A percentile compares a stretch with the other conserved stretches of the same genome.
phyloP scores from a whole-genome alignment of 2,113 vertebrate species.

The Thamnaconus septentrionalis region DNA sequence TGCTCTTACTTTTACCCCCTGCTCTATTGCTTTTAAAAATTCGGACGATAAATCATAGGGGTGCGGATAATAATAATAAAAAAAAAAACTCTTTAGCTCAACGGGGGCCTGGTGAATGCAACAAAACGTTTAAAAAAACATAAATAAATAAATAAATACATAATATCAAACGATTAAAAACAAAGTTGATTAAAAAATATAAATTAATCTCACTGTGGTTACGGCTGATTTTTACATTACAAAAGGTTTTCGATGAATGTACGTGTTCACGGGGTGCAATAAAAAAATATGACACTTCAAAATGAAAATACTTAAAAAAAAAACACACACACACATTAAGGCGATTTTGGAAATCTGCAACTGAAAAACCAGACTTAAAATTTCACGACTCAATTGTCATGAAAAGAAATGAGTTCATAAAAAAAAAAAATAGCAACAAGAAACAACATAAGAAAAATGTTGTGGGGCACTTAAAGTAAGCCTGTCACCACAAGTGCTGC shows the following conservation, averaged over 20 bases:
- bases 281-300: conserved; percentile 45
- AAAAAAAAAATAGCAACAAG: conserved; percentile 26
- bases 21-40: conserved; percentile 91
- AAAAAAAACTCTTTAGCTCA: neutral
- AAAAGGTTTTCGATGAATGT: conserved; percentile 45
- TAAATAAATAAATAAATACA: conserved; percentile 51
- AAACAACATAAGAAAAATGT: conserved; percentile 54
- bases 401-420: conserved; percentile 22
- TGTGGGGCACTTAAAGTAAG: conserved; percentile 36
- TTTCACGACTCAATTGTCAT: conserved; percentile 29
- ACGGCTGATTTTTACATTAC: conserved; percentile 53
- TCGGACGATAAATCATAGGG: conserved; percentile 73
- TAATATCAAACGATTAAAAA: conserved; percentile 60
- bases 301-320: no score
- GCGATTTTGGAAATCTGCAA: conserved; percentile 80
- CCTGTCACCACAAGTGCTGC: conserved; percentile 70
- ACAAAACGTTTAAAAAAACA: conserved; percentile 70
- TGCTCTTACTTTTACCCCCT: conserved; percentile 86
- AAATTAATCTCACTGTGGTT: conserved; percentile 69
- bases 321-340: conserved; percentile 87
- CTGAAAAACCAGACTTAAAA: conserved; percentile 67
- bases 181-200: conserved; percentile 66
- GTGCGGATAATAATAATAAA: conserved; percentile 13
- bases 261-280: conserved; percentile 45
- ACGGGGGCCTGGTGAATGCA: conserved; percentile 22